Conservation (phyloP, 1,140 invertebrate genomes). For the Idris sp. region DNA sequence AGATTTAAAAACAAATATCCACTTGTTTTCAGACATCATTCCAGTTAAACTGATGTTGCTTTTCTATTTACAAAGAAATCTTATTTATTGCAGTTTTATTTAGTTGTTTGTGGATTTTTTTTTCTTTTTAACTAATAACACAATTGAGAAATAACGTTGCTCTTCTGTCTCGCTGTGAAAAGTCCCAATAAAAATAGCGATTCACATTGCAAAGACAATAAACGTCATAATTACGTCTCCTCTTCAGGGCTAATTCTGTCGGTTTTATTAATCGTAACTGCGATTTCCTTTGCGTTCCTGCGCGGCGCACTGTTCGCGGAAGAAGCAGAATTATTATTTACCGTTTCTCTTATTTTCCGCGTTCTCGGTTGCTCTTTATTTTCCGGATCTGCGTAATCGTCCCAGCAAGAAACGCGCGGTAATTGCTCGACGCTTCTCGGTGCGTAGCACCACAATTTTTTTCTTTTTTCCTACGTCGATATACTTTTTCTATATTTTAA, state of each 20-base stretch:
- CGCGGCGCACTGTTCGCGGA: constrained; percentile 15
- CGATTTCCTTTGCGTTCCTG: not conserved
- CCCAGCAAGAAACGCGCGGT: constrained; percentile 33
- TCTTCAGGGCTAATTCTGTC: constrained; percentile 21
- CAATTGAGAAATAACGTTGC: no score
- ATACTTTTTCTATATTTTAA: constrained; percentile 14
- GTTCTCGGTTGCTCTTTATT: constrained; percentile 50
- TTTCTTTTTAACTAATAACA: no score
- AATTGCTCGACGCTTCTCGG: constrained; percentile 22
- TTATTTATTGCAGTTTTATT: no score
- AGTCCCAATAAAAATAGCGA: no score
- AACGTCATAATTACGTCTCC: constrained; percentile 9
- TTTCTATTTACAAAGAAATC: no score
- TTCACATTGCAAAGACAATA: no score
- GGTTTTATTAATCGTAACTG: constrained; percentile 25
- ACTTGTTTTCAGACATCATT: constrained; percentile 15
- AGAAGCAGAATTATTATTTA: constrained; percentile 42
- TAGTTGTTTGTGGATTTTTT: no score
- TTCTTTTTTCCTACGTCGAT: not conserved
- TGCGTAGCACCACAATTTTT: constrained; percentile 7
- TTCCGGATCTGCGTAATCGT: constrained; percentile 53
- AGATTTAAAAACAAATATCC: constrained; percentile 18
- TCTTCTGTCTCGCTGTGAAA: no score
- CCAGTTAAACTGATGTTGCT: constrained; percentile 1
- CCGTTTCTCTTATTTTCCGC: constrained; percentile 54